A percentile compares a stretch with the other conserved stretches of the same genome.
phyloP scores from a whole-genome alignment of 2,113 vertebrate species.

The Rhadina sibilatrix region DNA sequence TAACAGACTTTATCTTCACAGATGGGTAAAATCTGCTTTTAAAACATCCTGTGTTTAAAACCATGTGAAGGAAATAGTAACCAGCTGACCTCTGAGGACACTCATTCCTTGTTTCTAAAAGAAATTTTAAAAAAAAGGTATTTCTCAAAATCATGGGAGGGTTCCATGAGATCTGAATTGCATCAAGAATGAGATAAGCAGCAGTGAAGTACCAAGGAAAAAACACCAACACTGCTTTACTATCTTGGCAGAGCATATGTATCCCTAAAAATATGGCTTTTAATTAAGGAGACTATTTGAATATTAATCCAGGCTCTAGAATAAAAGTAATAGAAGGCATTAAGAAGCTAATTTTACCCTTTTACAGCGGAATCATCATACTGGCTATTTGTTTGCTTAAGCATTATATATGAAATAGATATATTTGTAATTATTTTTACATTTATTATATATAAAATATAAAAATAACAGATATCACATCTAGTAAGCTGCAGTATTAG shows the following conservation, averaged over 20 bases:
- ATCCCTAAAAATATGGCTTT: background rate
- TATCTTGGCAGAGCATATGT: background rate
- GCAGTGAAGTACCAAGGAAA: background rate
- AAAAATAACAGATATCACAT: background rate
- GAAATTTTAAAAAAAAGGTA: fast-evolving
- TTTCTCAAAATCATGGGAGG: background rate
- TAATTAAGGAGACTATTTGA: background rate
- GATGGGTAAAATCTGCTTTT: background rate
- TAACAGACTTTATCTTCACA: background rate
- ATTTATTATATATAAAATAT: background rate
- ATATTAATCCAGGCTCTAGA: background rate
- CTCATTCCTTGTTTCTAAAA: background rate
- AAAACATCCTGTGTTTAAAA: background rate
- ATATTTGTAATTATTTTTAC: background rate
- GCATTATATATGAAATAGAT: background rate
- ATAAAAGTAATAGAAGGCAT: background rate
- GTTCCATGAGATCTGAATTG: background rate
- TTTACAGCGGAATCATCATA: background rate
- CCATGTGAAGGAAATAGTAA: background rate
- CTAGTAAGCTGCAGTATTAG: background rate
- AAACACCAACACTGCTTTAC: background rate
- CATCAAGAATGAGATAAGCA: background rate
- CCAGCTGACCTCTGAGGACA: background rate
- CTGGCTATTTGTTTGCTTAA: background rate
- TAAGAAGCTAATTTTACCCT: background rate